Evolutionary conservation across 1,140 invertebrate genomes (phyloP), one percentile per base, ranked within the genome.

Genomic region (Drosophila arizonae): DNA sequence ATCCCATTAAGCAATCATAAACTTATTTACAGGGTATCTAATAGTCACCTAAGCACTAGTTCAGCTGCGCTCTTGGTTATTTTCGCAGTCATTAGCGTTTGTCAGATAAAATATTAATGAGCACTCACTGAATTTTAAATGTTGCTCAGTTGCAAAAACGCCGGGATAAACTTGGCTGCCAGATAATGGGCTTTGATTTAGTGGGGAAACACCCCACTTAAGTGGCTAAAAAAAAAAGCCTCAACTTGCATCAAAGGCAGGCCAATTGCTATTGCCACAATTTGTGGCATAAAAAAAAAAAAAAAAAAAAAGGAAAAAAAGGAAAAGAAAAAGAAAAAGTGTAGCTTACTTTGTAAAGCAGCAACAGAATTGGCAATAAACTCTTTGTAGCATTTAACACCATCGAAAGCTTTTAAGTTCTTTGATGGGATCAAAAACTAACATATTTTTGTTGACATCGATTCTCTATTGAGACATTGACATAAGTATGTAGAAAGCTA

Each of bases 91-190:
- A 74, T 74, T 74, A 70, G 58, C 46, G 60, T 48, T 48, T 69
- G 46, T 15, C 60, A 72, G 45, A 78, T 80, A 67, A 81, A 77
- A 77, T 79, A 77, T 81, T 81, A 80, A 81, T 73, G 79, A 75
- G 72, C 61, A 66, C 58, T 64, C 66, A 33, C 13, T 58, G 58
- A 57, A 51, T 60, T 43, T 68, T 60, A 58, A 46, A 51, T 56
- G 51, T 56, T 30, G 36, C 17, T 28, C 61, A 54, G 48, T 28
- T 30, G 50, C 21, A 54, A 41, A 43, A 54, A 26, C n/a, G n/a
- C 9, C 13, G 41, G 8, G 5, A 4, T 24, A 4, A 50, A 50
- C 1, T 3, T 26, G 48, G 36, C 36, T 39, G 36, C 36, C 10
- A 9, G 36, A 41, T 55, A 51, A 67, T 50, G 43, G 17, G 48